Base-by-base conservation (phyloP, 2,888 invertebrate genomes). In the Acronicta aceris region DNA sequence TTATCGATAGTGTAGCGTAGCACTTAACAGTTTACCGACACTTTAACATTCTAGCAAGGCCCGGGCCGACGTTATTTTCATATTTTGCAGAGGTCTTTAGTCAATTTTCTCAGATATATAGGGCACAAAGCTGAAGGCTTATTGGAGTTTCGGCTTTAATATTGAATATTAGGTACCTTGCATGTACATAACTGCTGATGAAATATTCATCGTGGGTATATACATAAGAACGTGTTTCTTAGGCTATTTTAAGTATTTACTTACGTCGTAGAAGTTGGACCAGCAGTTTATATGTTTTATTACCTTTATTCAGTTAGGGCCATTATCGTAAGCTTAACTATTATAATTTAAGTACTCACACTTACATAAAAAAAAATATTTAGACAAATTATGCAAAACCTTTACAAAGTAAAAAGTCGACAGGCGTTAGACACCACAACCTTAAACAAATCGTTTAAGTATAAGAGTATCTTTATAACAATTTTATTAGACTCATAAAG, bases 1-100 rank as follows among this genome's bases (percentile, higher is more conserved):
- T 69, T 62, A 69, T 67, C 61, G 65, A 65, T 64, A 71, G 64
- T 65, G 52, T 63, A 58, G 54, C 54, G 52, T 63, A 58, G 54
- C 54, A 49, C 69, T 70, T 65, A 54, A 58, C 55, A 59, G 54
- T 59, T 62, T 62, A 48, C 52, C 51, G 58, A 52, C 62, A 58
- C 51, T 68, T 68, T 59, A 71, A 59, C 42, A 57, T 59, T 53
- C 46, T 50, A 36, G 42, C 42, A 48, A 27, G n/a, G n/a, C 17
- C 15, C 15, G 17, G 51, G 50, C 15, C 46, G 1, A 53, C 49
- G 21, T 21, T n/a, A 40, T 64, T n/a, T n/a, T n/a, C n/a, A n/a
- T 56, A 65, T 58, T 66, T 52, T 45, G 38, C 21, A 30, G 58
- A 56, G 53, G 56, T 62, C 59, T 52, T 57, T 56, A 58, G 46